Evolutionary conservation across 1,140 invertebrate genomes (phyloP).

Genomic region (Ips typographus): DNA sequence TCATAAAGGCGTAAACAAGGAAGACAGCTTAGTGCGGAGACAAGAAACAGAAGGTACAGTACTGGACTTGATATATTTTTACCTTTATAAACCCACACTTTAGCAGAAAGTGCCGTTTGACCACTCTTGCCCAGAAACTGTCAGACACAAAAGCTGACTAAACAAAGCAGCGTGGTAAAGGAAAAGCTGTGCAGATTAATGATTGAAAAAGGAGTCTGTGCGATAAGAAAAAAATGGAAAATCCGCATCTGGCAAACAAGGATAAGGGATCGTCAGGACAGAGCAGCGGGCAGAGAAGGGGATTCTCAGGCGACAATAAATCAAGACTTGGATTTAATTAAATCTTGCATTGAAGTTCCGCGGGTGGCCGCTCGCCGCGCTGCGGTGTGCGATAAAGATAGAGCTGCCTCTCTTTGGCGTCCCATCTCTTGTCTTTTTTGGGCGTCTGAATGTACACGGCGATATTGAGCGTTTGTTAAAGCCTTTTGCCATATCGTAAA

Average conservation of each 20-base stretch:
- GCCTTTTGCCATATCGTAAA: neutral
- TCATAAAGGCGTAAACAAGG: constrained; percentile 49
- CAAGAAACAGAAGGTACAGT: constrained; percentile 24
- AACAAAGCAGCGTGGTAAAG: no score
- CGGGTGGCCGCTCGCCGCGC: constrained; percentile 54
- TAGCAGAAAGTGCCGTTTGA: no score
- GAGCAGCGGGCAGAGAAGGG: constrained; percentile 30
- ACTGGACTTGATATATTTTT: neutral
- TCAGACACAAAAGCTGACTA: no score
- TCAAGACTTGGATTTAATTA: constrained; percentile 60
- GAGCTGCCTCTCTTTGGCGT: constrained; percentile 22
- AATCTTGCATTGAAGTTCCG: constrained; percentile 57
- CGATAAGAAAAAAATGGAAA: constrained; percentile 1
- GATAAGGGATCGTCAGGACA: constrained; percentile 38
- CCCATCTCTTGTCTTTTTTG: constrained; percentile 13
- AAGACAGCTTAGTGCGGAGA: constrained; percentile 40
- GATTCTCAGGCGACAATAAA: constrained; percentile 58
- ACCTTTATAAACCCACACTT: no score
- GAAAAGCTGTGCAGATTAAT: no score
- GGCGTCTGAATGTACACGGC: neutral
- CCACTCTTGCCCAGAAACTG: no score
- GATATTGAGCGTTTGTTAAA: constrained; percentile 10
- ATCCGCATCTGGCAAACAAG: constrained; percentile 29
- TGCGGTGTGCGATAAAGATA: constrained; percentile 49
- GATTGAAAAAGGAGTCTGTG: no score